Base-by-base conservation (phyloP, 2,113 vertebrate species). In the Arizona elegans region DNA sequence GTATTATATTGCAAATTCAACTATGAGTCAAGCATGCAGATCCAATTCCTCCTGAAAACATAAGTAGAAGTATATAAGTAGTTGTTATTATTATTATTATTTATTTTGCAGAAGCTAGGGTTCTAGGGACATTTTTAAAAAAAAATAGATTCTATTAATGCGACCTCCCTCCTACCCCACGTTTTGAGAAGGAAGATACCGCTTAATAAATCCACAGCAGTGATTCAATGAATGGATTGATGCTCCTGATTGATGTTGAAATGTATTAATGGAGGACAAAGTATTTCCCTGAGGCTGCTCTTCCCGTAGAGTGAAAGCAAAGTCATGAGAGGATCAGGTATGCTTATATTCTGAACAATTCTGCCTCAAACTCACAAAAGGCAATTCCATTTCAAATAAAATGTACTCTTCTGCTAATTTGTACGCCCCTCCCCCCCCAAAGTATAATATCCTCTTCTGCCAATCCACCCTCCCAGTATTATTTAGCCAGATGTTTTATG, bases 381-480 rank as follows among this genome's bases (percentile, higher is more conserved):
- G 38, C 1, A 10, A n/a, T 0, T 13, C 87, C 0, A 11, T 12
- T 88, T 0, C 8, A 53, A 88, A 59, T 70, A 10, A 24, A 15
- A 50, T 58, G 54, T 38, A 62, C 38, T 50, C 0, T 81, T 81
- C 70, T 21, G n/a, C 75, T 24, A 10, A 70, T 50, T 43, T 6
- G 2, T 17, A 56, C 5, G 6, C 24, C 5, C 54, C 55, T 11
- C 15, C 13, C 0, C 6, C 43, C 54, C 55, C 65, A n/a, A 70
- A n/a, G 12, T 70, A n/a, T 13, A 70, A 70, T 70, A 70, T n/a
- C 29, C 65, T 70, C 65, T 70, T 70, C 65, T 19, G 29, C 75
- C 17, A 24, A 53, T 29, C 38, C 9, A 33, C 21, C 43, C 88
- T 43, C 23, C 29, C n/a, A 9, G 17, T 0, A 1, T n/a, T 24